These are phyloP conservation scores for Neoascia interrupta DNA, from an alignment of 2,888 invertebrate genomes.

Conservation along the genomic window DNA sequence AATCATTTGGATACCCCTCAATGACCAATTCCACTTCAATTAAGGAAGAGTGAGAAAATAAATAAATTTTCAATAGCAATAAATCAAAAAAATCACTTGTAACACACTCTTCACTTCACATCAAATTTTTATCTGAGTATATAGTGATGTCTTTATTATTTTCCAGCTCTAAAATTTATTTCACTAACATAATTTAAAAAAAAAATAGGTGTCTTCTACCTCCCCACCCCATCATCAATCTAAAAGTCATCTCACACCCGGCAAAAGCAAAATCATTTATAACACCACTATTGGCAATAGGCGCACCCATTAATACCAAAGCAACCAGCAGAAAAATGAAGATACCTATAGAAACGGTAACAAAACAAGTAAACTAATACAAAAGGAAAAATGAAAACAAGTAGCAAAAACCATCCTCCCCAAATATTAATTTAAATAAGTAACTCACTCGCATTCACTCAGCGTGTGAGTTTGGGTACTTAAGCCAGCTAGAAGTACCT, in stretches of 20 bases:
- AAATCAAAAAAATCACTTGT: not conserved
- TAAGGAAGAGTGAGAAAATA: not conserved
- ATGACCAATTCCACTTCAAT: not conserved
- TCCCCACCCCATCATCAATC: no score
- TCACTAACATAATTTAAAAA: conserved; percentile 29
- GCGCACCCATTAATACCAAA: conserved; percentile 5
- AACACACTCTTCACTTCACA: not conserved
- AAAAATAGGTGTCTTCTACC: no score
- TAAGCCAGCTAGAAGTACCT: no score
- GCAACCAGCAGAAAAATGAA: conserved; percentile 1
- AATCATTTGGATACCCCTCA: not conserved
- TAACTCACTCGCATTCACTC: conserved; percentile 42
- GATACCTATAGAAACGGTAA: conserved; percentile 5
- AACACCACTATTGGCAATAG: conserved; percentile 24
- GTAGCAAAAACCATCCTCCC: conserved; percentile 38
- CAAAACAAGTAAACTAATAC: conserved; percentile 17
- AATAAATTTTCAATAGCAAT: not conserved
- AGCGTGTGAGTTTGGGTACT: conserved; percentile 30
- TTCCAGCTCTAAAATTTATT: conserved; percentile 25
- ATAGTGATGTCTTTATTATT: conserved; percentile 40
- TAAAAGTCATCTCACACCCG: not conserved
- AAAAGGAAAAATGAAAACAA: conserved; percentile 17
- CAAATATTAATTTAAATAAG: conserved; percentile 58
- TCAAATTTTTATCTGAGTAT: not conserved
- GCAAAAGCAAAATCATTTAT: conserved; percentile 26